A percentile compares a stretch with the other conserved stretches of the same genome.
Conservation (phyloP, 2,888 invertebrate genomes). For the Apoda limacodes region DNA sequence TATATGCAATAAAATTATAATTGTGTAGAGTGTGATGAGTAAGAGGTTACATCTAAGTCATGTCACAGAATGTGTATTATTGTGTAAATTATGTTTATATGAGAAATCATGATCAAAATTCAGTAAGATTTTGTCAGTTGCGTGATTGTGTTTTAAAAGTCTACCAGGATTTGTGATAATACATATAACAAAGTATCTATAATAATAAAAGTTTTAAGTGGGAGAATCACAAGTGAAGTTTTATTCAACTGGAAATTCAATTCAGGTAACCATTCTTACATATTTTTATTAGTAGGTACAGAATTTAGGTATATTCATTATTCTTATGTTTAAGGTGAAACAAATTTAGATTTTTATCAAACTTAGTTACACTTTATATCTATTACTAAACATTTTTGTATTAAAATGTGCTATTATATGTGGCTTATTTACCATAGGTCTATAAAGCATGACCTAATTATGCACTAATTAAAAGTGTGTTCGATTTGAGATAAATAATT, state of each 20-base stretch:
- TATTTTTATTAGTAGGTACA: no score
- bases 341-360: no score
- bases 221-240: slow-evolving; percentile 67
- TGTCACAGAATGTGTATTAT: slow-evolving; percentile 63
- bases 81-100: slow-evolving; percentile 70
- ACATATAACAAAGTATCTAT: slow-evolving; percentile 76
- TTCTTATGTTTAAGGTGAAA: no score
- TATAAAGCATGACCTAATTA: no score
- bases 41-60: slow-evolving; percentile 62
- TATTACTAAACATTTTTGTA: no score
- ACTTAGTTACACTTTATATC: no score
- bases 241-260: slow-evolving; percentile 57
- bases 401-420: no score
- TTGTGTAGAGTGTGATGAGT: slow-evolving; percentile 60
- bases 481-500: no score
- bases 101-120: slow-evolving; percentile 58
- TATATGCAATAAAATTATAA: slow-evolving; percentile 64
- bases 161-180: slow-evolving; percentile 82
- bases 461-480: no score
- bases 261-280: slow-evolving; percentile 44
- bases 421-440: no score
- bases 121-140: slow-evolving; percentile 70
- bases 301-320: no score
- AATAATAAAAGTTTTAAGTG: slow-evolving; percentile 72
- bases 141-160: slow-evolving; percentile 77